Percentiles rank a stretch among this genome's conserved stretches.
These are phyloP conservation scores for Cheilosia impressa DNA, from an alignment of 2,888 invertebrate species.

Conservation along the genomic window DNA sequence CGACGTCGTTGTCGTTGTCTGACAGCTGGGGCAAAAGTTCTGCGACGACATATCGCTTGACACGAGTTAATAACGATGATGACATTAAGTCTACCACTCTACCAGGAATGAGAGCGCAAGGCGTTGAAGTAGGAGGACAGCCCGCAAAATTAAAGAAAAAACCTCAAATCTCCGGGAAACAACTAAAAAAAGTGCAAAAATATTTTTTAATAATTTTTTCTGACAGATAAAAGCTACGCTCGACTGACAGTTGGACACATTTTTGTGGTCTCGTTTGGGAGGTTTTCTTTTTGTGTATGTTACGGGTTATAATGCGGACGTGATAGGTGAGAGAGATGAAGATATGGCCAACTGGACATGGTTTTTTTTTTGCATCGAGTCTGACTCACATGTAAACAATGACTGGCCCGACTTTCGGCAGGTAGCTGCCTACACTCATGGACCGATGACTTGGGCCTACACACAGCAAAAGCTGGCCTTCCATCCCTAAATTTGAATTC, in stretches of 20 bases:
- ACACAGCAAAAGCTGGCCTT: too few relatives aligned
- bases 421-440: too few relatives aligned
- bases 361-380: background rate
- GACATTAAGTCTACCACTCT: conserved; percentile 63
- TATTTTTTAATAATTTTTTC: conserved; percentile 16
- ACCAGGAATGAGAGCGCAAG: conserved; percentile 14
- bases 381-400: too few relatives aligned
- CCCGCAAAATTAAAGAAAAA: conserved; percentile 55
- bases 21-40: conserved; percentile 64
- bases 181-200: conserved; percentile 1
- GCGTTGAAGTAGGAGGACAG: conserved; percentile 25
- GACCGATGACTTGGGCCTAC: too few relatives aligned
- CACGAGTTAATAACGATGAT: conserved; percentile 73
- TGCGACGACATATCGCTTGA: conserved; percentile 68
- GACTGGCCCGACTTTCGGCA: background rate
- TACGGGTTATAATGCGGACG: background rate
- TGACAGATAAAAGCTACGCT: conserved; percentile 62
- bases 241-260: conserved; percentile 65
- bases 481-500: too few relatives aligned
- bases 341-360: background rate
- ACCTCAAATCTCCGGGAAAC: conserved; percentile 1
- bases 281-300: background rate
- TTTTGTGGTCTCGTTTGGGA: conserved; percentile 45
- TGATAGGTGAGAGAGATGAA: background rate
- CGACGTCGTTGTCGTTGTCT: background rate